Evolutionary conservation across 2,888 invertebrate species (phyloP).

Genomic region (Dromius quadrimaculatus): DNA sequence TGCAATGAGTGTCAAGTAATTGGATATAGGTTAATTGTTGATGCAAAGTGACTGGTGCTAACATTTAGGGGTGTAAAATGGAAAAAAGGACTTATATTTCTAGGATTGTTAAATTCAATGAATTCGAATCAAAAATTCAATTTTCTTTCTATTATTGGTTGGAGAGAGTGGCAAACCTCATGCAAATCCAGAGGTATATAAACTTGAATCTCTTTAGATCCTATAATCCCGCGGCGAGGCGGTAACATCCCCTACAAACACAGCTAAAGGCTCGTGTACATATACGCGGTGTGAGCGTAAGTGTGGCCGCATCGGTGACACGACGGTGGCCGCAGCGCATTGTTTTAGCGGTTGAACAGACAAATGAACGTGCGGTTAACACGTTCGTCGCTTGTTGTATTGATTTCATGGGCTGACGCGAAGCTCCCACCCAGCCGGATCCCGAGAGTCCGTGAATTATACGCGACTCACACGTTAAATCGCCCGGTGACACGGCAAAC

Average conservation of each 20-base stretch:
- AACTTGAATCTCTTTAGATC: slow-evolving; percentile 25
- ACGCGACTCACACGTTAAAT: slow-evolving; percentile 39
- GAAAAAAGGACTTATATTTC: too few species aligned
- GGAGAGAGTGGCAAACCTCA: slow-evolving; percentile 16
- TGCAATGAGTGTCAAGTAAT: too few species aligned
- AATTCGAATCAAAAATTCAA: background rate
- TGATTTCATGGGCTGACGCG: slow-evolving; percentile 32
- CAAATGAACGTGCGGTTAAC: slow-evolving; percentile 68
- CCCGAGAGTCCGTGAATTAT: slow-evolving; percentile 32
- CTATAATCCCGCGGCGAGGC: slow-evolving; percentile 16
- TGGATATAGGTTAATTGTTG: too few species aligned
- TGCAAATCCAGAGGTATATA: slow-evolving; percentile 37
- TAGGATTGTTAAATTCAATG: background rate
- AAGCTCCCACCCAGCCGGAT: background rate
- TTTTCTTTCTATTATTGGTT: background rate
- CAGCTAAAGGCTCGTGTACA: background rate
- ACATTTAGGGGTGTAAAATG: too few species aligned
- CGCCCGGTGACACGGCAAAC: slow-evolving; percentile 31
- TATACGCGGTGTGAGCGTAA: background rate
- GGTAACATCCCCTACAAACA: background rate
- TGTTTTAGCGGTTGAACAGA: slow-evolving; percentile 67
- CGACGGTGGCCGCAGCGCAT: slow-evolving; percentile 64
- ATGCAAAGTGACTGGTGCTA: too few species aligned
- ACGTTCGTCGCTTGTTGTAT: slow-evolving; percentile 65
- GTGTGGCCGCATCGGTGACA: slow-evolving; percentile 21